Evolutionary conservation across 2,888 invertebrate species (phyloP).

Genomic region (Monoplex corrugatus): DNA sequence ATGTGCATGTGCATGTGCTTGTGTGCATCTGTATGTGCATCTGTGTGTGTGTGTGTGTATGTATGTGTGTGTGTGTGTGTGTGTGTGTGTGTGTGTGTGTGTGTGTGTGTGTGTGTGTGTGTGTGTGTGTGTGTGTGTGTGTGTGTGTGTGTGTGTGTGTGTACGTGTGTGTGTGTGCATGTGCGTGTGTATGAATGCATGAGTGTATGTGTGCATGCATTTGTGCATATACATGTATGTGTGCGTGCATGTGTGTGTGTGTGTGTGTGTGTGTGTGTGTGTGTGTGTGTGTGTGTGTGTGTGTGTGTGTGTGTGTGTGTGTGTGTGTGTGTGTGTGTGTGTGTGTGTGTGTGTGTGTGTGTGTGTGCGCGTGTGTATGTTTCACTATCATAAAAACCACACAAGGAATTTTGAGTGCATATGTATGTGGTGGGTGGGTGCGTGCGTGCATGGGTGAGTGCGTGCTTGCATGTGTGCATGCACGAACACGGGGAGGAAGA

Average conservation of each 20-base stretch:
- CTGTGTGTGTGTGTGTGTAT: neutral
- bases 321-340: no score
- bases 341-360: neutral
- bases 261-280: neutral
- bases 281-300: neutral
- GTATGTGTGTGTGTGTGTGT: neutral
- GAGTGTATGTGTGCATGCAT: neutral
- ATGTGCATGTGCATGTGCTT: no score
- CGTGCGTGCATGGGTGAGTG: neutral
- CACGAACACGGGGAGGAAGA: no score
- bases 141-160: neutral
- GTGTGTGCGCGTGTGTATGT: neutral
- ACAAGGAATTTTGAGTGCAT: no score
- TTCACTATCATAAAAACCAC: no score
- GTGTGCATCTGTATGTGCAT: neutral
- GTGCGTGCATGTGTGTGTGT: neutral
- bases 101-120: no score
- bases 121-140: constrained; percentile 4
- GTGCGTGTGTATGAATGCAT: neutral
- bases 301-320: neutral
- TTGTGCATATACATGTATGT: neutral
- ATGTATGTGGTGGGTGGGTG: neutral
- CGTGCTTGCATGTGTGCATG: neutral
- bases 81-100: no score
- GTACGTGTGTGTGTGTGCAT: neutral